A percentile compares a stretch with the other conserved stretches of the same genome.
These are phyloP conservation scores for Heliothis subflexa DNA, from an alignment of 1,140 invertebrate genomes.

Conservation along the genomic window DNA sequence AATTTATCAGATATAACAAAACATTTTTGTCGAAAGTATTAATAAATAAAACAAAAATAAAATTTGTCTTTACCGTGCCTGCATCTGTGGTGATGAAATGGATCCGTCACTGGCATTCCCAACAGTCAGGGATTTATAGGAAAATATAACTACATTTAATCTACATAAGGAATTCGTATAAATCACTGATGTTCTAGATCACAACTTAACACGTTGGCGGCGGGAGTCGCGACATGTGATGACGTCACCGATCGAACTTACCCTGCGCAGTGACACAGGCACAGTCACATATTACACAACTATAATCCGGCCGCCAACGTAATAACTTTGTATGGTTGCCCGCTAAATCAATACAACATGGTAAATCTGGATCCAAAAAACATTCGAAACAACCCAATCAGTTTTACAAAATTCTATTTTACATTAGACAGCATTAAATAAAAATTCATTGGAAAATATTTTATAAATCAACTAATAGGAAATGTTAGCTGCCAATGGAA, in stretches of 20 bases:
- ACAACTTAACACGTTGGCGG: conserved; percentile 14
- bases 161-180: conserved; percentile 8
- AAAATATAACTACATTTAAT: conserved; percentile 19
- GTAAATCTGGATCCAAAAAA: conserved; percentile 44
- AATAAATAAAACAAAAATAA: conserved; percentile 20
- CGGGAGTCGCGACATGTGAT: background rate
- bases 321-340: background rate
- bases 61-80: conserved; percentile 6
- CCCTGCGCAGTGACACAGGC: background rate
- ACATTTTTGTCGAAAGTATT: background rate
- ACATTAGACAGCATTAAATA: background rate
- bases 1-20: conserved; percentile 11
- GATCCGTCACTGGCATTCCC: conserved; percentile 1
- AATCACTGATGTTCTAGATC: conserved; percentile 1
- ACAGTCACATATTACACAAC: background rate
- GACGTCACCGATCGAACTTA: background rate
- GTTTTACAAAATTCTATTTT: background rate
- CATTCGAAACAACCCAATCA: background rate
- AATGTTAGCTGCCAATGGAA: conserved; percentile 16
- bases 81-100: conserved; percentile 20
- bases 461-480: background rate
- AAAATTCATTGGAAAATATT: background rate
- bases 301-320: background rate
- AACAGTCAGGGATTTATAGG: conserved; percentile 18
- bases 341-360: conserved; percentile 13